Base-by-base conservation (phyloP, 2,113 vertebrate genomes). In the Caretta caretta region DNA sequence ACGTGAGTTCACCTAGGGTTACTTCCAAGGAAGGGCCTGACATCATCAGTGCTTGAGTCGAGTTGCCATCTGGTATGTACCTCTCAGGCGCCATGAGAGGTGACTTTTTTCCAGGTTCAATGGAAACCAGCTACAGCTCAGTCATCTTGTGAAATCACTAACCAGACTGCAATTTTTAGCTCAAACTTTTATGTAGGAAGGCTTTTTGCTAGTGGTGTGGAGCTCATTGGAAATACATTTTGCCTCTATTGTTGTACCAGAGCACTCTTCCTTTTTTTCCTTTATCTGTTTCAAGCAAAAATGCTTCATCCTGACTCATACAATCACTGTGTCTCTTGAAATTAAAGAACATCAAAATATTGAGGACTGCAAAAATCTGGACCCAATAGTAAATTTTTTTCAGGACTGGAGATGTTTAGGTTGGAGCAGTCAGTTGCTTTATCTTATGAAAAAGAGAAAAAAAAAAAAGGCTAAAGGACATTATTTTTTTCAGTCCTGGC, bases 241-340 rank as follows among this genome's bases (percentile, higher is more conserved):
- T 42, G 16, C 0, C 2, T 91, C 87, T 86, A 49, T 24, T 35
- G 5, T 31, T 84, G 4, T 1, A 48, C 24, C 75, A 48, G 42
- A 78, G 75, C 22, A 16, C 25, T 8, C 10, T 72, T 10, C 65
- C 10, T 76, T 25, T 46, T 78, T 48, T 29, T 38, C 16, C 42
- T 78, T 78, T 78, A 13, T 48, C 75, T 78, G 8, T 48, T 78
- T 78, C 46, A 27, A 48, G 22, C 42, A 78, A 78, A 78, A 78
- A 27, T 78, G 38, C 42, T 75, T 42, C 69, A 78, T 46, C 46
- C 75, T 78, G 38, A 48, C 22, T 78, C 31, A 31, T 38, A 72
- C 35, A 72, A 72, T 38, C 19, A n/a, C 65, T 72, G 35, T 17
- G 17, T 72, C 35, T 38, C 20, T 20, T 72, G 65, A 31, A 62